Conservation (phyloP, 2,888 invertebrate species). For the Torymus texanus region DNA sequence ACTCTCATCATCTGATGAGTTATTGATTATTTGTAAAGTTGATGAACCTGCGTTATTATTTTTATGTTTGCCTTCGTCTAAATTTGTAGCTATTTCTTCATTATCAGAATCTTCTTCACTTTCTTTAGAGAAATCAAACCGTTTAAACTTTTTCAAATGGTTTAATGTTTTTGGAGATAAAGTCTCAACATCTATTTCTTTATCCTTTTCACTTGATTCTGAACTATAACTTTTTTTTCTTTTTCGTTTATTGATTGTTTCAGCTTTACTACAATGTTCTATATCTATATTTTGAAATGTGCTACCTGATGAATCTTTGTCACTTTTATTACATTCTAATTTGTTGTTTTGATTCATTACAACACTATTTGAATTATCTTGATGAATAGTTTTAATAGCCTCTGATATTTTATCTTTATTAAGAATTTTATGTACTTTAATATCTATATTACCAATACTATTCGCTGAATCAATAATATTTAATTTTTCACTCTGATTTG, state of each 20-base stretch:
- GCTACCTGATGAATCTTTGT: neutral
- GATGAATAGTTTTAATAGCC: neutral
- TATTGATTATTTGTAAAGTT: too few relatives aligned
- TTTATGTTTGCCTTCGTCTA: neutral
- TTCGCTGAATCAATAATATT: neutral
- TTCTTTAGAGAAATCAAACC: slow-evolving; percentile 20
- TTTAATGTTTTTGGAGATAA: neutral
- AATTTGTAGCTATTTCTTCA: neutral
- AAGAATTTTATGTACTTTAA: slow-evolving; percentile 41
- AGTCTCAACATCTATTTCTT: slow-evolving; percentile 4
- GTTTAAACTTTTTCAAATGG: slow-evolving; percentile 12
- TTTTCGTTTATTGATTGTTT: slow-evolving; percentile 5
- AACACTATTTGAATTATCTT: neutral
- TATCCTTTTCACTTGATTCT: neutral
- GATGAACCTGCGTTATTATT: neutral
- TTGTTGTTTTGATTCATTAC: neutral
- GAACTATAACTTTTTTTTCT: neutral
- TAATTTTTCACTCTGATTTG: neutral
- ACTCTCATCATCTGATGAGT: neutral
- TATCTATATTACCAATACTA: slow-evolving; percentile 26
- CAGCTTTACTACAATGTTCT: neutral
- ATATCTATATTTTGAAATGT: slow-evolving; percentile 15
- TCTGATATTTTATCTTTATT: neutral
- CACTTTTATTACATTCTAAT: neutral
- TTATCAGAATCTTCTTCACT: slow-evolving; percentile 24